These are phyloP conservation scores for Heliconius cydno DNA, from an alignment of 2,888 invertebrate genomes.

Conservation along the genomic window DNA sequence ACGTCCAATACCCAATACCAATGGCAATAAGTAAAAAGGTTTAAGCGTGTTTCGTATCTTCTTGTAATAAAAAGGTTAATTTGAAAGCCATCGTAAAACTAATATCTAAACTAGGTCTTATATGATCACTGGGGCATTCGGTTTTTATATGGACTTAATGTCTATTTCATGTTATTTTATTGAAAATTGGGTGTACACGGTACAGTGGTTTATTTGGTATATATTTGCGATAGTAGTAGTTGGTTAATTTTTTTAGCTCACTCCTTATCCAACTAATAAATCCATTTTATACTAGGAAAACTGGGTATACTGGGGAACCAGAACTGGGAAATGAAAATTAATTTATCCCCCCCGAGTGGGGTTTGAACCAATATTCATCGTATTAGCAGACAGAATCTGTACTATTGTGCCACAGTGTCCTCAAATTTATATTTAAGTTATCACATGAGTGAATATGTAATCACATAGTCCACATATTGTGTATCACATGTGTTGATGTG, in stretches of 20 bases:
- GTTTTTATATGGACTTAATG: conserved; percentile 7
- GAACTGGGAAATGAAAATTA: no score
- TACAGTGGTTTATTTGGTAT: not conserved
- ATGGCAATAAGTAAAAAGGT: conserved; percentile 17
- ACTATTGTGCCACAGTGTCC: no score
- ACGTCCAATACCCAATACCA: conserved; percentile 15
- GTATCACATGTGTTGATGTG: no score
- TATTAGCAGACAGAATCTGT: no score
- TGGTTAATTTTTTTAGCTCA: not conserved
- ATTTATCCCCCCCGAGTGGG: no score
- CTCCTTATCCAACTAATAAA: no score
- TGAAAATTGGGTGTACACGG: not conserved
- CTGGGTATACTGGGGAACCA: no score
- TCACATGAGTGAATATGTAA: no score
- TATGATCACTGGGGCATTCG: conserved; percentile 33
- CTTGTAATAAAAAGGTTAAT: conserved; percentile 45
- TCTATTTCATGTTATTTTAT: not conserved
- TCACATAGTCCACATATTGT: no score
- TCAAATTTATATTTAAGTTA: no score
- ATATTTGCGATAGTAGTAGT: not conserved
- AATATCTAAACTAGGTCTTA: conserved; percentile 39
- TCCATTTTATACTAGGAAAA: no score
- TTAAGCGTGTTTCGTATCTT: conserved; percentile 40
- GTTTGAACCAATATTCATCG: no score
- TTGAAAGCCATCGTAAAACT: conserved; percentile 44